Evolutionary conservation across 2,888 invertebrate species (phyloP).

Genomic region (Smittia sp.): DNA sequence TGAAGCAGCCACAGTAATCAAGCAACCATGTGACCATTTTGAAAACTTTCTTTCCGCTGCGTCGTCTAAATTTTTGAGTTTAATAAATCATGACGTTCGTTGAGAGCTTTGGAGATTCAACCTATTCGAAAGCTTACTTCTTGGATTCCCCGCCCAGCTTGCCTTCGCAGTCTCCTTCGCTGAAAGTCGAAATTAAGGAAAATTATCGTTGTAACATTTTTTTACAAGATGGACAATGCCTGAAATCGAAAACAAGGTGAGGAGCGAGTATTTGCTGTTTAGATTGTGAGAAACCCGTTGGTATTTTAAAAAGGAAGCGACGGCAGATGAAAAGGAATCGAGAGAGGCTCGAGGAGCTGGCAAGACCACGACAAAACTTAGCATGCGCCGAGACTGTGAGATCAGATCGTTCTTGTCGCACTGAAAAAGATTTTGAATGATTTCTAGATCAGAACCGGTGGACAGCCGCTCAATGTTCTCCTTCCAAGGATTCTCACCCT

Average conservation of each 20-base stretch:
- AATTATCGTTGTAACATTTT: background rate
- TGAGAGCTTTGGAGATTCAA: background rate
- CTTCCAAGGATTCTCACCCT: conserved; percentile 12
- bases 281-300: too few species aligned
- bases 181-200: background rate
- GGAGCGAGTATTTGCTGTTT: background rate
- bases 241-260: background rate
- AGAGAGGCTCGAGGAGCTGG: background rate
- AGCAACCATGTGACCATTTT: background rate
- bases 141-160: too few species aligned
- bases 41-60: background rate
- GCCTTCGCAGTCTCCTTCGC: background rate
- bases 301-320: background rate
- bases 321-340: background rate
- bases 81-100: background rate
- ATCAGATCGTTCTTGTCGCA: too few species aligned
- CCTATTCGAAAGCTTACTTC: background rate
- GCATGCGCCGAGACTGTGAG: background rate
- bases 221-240: background rate
- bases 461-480: background rate
- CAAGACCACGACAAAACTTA: background rate
- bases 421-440: too few species aligned
- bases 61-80: background rate
- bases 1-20: background rate
- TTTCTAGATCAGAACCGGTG: background rate